These are phyloP conservation scores for Puffinus mauretanicus DNA, from an alignment of 2,113 vertebrate genomes.

Conservation along the genomic window DNA sequence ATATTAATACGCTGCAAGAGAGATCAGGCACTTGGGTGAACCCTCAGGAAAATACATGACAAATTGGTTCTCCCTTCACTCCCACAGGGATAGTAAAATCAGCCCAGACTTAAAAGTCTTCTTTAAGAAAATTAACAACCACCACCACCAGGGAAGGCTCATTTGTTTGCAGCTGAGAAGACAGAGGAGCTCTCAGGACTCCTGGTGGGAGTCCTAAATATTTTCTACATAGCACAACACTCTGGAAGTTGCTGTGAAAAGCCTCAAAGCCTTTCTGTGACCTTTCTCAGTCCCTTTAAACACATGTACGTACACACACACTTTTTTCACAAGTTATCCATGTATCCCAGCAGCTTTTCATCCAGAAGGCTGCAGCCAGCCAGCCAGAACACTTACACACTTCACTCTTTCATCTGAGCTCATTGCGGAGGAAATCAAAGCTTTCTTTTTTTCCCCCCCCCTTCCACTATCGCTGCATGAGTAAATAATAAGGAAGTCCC, in stretches of 20 bases:
- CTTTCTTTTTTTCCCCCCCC: not conserved
- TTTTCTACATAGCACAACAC: not conserved
- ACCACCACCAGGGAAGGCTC: not conserved
- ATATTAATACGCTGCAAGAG: not conserved
- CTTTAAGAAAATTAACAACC: not conserved
- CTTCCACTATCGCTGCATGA: not conserved
- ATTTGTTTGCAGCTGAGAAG: not conserved
- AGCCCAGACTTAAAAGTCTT: not conserved
- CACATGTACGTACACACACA: rapidly evolving
- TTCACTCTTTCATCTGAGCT: not conserved
- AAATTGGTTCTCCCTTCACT: not conserved
- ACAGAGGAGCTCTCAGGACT: not conserved
- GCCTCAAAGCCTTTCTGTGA: not conserved
- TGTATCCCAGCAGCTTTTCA: not conserved
- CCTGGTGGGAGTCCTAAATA: not conserved
- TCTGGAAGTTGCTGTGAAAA: not conserved
- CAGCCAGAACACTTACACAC: not conserved
- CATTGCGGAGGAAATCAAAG: not conserved
- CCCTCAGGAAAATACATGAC: not conserved
- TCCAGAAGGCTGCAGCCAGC: no score
- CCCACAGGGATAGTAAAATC: not conserved
- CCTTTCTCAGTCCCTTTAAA: not conserved
- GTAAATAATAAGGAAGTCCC: not conserved
- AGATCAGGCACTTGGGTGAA: not conserved
- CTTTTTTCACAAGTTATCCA: no score